Conservation (phyloP, 2,888 invertebrate species). For the Volucella inanis region DNA sequence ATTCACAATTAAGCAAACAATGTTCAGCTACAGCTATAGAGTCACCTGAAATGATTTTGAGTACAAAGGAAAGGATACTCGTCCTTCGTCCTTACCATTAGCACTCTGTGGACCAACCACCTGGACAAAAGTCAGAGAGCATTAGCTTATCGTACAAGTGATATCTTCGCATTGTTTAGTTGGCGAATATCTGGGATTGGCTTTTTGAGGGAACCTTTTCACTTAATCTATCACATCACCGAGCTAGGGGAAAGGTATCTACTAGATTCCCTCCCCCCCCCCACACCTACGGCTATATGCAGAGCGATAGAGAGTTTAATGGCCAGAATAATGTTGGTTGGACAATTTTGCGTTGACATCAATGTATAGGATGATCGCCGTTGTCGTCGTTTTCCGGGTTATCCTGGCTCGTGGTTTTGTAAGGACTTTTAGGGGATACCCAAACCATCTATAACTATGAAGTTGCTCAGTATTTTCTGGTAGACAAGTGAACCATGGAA, state of each 20-base stretch:
- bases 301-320: conserved; percentile 1
- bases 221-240: conserved; percentile 55
- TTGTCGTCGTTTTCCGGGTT: conserved; percentile 1
- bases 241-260: conserved; percentile 4
- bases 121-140: conserved; percentile 57
- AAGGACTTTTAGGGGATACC: not conserved
- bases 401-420: conserved; percentile 33
- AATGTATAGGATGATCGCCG: conserved; percentile 22
- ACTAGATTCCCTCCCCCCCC: too few relatives aligned
- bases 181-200: conserved; percentile 46
- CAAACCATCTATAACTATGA: too few relatives aligned
- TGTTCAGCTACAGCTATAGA: conserved; percentile 9
- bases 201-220: conserved; percentile 54
- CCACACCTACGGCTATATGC: too few relatives aligned
- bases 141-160: conserved; percentile 62
- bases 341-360: conserved; percentile 47
- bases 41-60: conserved; percentile 7
- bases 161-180: conserved; percentile 54
- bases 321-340: conserved; percentile 24
- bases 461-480: conserved; percentile 19
- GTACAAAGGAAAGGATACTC: too few relatives aligned
- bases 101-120: conserved; percentile 1
- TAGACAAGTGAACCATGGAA: conserved; percentile 37
- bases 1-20: conserved; percentile 64
- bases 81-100: not conserved